Evolutionary conservation across 2,888 invertebrate genomes (phyloP).

Genomic region (Drosophila anceps): DNA sequence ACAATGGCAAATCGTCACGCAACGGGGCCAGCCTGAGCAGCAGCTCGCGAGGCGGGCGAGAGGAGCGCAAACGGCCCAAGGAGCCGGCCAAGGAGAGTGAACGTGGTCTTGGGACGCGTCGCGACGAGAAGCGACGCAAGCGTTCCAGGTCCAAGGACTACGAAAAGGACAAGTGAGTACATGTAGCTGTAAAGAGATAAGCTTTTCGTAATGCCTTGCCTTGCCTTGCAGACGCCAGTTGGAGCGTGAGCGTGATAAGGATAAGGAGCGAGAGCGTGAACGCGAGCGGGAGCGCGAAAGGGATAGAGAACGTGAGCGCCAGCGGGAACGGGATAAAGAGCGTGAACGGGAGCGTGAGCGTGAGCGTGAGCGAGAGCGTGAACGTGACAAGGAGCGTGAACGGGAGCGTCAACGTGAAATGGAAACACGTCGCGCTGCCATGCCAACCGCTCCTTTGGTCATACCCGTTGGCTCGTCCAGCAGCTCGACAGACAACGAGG

Average conservation of each 20-base stretch:
- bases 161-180: slow-evolving; percentile 78
- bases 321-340: slow-evolving; percentile 84
- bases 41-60: slow-evolving; percentile 58
- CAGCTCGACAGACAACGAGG: slow-evolving; percentile 82
- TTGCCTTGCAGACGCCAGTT: slow-evolving; percentile 58
- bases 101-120: slow-evolving; percentile 44
- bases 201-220: background rate
- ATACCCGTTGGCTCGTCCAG: slow-evolving; percentile 72
- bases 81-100: slow-evolving; percentile 62
- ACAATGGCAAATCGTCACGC: slow-evolving; percentile 73
- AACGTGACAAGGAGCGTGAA: slow-evolving; percentile 84
- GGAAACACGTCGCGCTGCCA: slow-evolving; percentile 52
- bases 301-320: slow-evolving; percentile 60
- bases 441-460: slow-evolving; percentile 55
- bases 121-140: slow-evolving; percentile 82
- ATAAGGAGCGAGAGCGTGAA: slow-evolving; percentile 62
- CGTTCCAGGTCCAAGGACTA: slow-evolving; percentile 81
- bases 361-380: slow-evolving; percentile 87
- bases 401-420: slow-evolving; percentile 87
- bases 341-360: slow-evolving; percentile 87
- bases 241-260: slow-evolving; percentile 79
- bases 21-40: slow-evolving; percentile 69
- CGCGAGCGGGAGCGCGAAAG: slow-evolving; percentile 84
- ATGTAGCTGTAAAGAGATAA: background rate
- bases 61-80: slow-evolving; percentile 77